These are phyloP conservation scores for Netelia inedita DNA, from an alignment of 2,888 invertebrate species.

Conservation along the genomic window DNA sequence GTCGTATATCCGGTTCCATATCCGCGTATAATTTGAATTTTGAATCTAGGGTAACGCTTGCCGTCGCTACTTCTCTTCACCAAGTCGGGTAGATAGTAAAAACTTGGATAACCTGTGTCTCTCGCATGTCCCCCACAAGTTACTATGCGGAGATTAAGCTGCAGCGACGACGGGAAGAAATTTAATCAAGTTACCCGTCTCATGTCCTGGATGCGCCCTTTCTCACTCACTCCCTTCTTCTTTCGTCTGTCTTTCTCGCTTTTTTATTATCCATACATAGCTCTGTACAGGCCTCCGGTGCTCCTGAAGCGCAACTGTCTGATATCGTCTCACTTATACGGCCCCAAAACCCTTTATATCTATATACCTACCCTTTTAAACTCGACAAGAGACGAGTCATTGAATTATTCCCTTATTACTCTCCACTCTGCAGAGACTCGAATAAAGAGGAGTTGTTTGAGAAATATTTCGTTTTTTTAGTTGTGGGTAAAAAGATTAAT, in stretches of 20 bases:
- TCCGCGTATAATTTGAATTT: constrained; percentile 60
- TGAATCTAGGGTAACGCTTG: constrained; percentile 64
- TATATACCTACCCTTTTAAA: constrained; percentile 16
- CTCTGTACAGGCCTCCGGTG: not conserved
- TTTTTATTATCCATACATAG: not conserved
- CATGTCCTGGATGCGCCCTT: constrained; percentile 38
- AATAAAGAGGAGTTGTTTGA: constrained; percentile 17
- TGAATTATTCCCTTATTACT: constrained; percentile 54
- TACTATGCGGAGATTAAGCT: constrained; percentile 70
- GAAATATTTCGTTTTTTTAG: not conserved
- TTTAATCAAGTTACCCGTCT: constrained; percentile 71
- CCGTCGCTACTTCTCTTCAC: constrained; percentile 43
- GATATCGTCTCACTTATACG: constrained; percentile 50
- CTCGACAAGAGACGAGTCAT: constrained; percentile 48
- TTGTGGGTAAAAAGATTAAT: too few relatives aligned
- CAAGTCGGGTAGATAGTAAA: constrained; percentile 65
- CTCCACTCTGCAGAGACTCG: not conserved
- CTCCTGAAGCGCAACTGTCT: constrained; percentile 26
- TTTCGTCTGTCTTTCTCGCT: constrained; percentile 16
- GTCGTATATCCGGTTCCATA: constrained; percentile 36
- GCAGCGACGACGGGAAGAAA: constrained; percentile 70
- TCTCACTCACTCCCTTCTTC: constrained; percentile 21
- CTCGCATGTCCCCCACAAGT: constrained; percentile 63
- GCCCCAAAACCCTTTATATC: constrained; percentile 22
- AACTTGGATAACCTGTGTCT: constrained; percentile 66